Base-by-base conservation (phyloP, 1,140 invertebrate species). In the Aradophagus sp. region DNA sequence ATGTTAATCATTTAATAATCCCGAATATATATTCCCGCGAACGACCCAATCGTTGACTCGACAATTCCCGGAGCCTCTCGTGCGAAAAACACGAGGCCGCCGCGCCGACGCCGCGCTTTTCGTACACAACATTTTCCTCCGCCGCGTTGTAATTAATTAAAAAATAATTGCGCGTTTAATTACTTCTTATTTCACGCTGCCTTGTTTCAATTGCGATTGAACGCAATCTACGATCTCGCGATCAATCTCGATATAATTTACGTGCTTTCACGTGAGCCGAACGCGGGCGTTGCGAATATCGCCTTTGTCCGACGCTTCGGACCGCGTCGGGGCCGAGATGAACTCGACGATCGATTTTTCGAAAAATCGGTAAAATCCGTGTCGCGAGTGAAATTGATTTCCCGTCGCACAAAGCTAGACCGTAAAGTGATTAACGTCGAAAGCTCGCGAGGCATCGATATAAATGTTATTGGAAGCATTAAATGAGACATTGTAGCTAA, bases 1-100 rank as follows among this genome's bases (percentile, higher is more conserved):
- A 67, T 67, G 53, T 59, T 52, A 67, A 67, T 67, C 45, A 67
- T 67, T 67, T 58, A 67, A 68, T 68, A 59, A 68, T 61, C 11
- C 35, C 35, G 61, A 48, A 56, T 48, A 45, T 42, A 50, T 48
- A 47, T 17, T 42, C 8, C 4, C n/a, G 32, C 16, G 35, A 6
- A 53, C 50, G 39, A 32, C 61, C 41, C 23, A 50, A 67, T 66
- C 15, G 42, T 5, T 36, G 32, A 34, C 39, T 58, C 26, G 12
- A 39, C 31, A 32, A 45, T 45, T 20, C 2, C 20, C 19, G 11
- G 11, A 32, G 42, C 5, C n/a, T n/a, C n/a, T n/a, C n/a, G n/a
- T n/a, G n/a, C n/a, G n/a, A n/a, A n/a, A n/a, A n/a, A n/a, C n/a
- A n/a, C n/a, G n/a, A n/a, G n/a, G n/a, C n/a, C n/a, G n/a, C n/a